Evolutionary conservation across 92 coral and sea anemone genomes (phyloP).

Genomic region (Siderastrea radians): DNA sequence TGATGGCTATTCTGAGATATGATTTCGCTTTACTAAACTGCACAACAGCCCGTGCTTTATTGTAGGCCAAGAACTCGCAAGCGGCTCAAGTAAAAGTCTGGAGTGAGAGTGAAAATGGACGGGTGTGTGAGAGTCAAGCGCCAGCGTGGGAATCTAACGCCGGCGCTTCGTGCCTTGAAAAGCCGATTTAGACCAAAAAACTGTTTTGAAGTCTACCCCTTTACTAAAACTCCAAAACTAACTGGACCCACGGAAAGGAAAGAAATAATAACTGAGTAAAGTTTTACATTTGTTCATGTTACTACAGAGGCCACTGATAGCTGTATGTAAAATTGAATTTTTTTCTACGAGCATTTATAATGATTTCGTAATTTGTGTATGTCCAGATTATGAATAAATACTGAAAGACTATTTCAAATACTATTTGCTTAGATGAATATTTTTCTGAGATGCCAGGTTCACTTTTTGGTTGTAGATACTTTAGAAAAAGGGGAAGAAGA

Average conservation of each 20-base stretch:
- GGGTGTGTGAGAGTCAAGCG: too few relatives aligned
- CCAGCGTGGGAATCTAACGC: too few relatives aligned
- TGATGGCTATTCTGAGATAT: background rate
- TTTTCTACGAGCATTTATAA: background rate
- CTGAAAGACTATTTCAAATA: background rate
- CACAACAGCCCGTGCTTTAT: too few relatives aligned
- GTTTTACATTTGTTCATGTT: background rate
- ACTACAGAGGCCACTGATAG: background rate
- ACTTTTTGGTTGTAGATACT: slow-evolving; percentile 10
- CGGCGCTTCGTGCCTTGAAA: too few relatives aligned
- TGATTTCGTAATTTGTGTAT: background rate
- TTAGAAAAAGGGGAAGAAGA: slow-evolving; percentile 20
- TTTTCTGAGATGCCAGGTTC: slow-evolving; percentile 5
- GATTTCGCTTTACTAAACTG: background rate
- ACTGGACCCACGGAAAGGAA: background rate
- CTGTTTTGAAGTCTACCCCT: too few relatives aligned
- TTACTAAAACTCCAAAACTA: too few relatives aligned
- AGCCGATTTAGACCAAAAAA: too few relatives aligned
- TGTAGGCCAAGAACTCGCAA: too few relatives aligned
- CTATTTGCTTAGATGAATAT: background rate
- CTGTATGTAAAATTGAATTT: background rate
- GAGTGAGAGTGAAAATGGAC: too few relatives aligned
- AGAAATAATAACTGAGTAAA: background rate
- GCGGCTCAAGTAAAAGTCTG: too few relatives aligned
- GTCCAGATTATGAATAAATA: slow-evolving; percentile 4